phyloP scores from a whole-genome alignment of 2,888 invertebrate genomes.

The Dasysyrphus albostriatus region DNA sequence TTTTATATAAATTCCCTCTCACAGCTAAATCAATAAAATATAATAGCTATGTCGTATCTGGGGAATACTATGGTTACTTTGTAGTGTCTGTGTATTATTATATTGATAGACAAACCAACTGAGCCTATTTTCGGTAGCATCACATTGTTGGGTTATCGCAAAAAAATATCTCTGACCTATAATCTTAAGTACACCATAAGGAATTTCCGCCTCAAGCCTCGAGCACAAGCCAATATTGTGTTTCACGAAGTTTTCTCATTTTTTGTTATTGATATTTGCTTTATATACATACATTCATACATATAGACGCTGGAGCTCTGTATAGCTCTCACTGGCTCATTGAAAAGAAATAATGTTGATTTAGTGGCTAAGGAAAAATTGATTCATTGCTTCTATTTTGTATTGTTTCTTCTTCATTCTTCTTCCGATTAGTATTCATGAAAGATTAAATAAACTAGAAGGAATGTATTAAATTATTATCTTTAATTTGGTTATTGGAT shows the following conservation, averaged over 20 bases:
- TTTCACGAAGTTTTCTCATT: constrained; percentile 40
- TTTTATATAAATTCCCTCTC: constrained; percentile 10
- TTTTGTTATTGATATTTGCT: constrained; percentile 4
- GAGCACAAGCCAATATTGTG: constrained; percentile 58
- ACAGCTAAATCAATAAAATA: constrained; percentile 62
- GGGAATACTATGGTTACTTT: constrained; percentile 7
- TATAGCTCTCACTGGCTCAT: not conserved
- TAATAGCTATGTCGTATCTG: constrained; percentile 49
- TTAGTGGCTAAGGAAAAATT: constrained; percentile 15
- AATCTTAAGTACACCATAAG: constrained; percentile 69
- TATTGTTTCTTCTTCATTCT: not conserved
- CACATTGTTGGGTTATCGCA: constrained; percentile 42
- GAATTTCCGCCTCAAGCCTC: constrained; percentile 46
- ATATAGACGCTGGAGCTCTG: too few relatives aligned
- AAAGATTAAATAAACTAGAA: constrained; percentile 10
- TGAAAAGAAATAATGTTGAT: constrained; percentile 13
- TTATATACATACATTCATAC: not conserved
- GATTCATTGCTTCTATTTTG: not conserved
- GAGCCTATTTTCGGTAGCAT: not conserved
- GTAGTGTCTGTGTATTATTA: not conserved
- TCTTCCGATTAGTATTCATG: constrained; percentile 14
- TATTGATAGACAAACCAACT: constrained; percentile 7
- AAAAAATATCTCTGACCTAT: constrained; percentile 66
- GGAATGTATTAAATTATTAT: not conserved
- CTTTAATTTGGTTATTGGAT: not conserved